phyloP scores from a whole-genome alignment of 2,113 vertebrate species.

The Aramus guarauna region DNA sequence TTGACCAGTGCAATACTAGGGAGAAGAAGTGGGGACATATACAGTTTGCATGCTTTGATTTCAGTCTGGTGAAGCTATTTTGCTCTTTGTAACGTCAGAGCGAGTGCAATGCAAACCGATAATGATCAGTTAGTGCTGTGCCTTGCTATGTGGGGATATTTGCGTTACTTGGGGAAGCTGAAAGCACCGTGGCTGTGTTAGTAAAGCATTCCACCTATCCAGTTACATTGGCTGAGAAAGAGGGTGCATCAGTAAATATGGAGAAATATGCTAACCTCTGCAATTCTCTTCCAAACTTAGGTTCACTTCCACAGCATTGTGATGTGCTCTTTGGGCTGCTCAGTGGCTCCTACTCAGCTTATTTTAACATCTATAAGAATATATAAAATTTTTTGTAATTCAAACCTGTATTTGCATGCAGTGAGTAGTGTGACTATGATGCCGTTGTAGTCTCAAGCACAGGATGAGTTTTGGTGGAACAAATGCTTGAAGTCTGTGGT shows the following conservation, averaged over 20 bases:
- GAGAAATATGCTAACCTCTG: neutral
- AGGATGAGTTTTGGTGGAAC: neutral
- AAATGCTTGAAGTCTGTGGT: neutral
- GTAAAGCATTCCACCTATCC: neutral
- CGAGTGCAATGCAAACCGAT: neutral
- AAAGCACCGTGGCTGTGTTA: fast-evolving
- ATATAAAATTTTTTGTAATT: fast-evolving
- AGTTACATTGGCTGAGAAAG: neutral
- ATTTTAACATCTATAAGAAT: neutral
- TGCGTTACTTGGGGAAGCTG: neutral
- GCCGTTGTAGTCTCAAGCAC: neutral
- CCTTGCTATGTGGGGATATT: neutral
- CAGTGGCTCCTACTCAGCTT: neutral
- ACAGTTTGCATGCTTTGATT: neutral
- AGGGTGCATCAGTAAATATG: neutral
- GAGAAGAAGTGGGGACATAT: neutral
- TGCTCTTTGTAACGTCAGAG: neutral
- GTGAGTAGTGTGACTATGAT: neutral
- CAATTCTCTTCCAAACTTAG: fast-evolving
- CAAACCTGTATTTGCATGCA: neutral
- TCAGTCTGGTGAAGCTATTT: neutral
- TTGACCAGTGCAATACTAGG: neutral
- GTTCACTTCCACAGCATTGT: neutral
- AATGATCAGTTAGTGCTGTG: neutral
- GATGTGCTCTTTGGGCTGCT: neutral